These are phyloP conservation scores for Amazonetta brasiliensis DNA, from an alignment of 2,797 vertebrate species.

Conservation along the genomic window DNA sequence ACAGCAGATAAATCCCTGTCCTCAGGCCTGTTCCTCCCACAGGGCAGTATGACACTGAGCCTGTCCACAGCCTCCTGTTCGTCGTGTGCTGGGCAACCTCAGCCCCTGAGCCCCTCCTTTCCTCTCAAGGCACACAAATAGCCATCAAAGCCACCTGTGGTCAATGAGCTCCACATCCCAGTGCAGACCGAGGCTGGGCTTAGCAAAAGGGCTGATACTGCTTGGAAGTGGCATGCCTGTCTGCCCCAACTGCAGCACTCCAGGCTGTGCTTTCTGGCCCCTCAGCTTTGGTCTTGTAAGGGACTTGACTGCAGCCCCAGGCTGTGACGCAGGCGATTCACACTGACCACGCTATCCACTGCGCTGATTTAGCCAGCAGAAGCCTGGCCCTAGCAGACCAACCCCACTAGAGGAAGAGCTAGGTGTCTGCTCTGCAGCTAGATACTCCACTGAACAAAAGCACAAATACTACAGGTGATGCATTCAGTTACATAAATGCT, in stretches of 20 bases:
- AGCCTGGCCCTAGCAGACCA: neutral
- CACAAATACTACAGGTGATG: fast-evolving
- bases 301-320: neutral
- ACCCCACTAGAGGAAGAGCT: neutral
- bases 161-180: neutral
- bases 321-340: fast-evolving
- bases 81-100: neutral
- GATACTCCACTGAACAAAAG: neutral
- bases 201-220: neutral
- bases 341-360: neutral
- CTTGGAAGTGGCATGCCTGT: neutral
- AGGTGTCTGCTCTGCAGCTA: fast-evolving
- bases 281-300: neutral
- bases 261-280: neutral
- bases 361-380: neutral
- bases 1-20: neutral
- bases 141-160: neutral
- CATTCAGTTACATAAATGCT: neutral
- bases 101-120: neutral
- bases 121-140: neutral
- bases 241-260: neutral
- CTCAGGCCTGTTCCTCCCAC: neutral
- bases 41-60: fast-evolving
- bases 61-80: neutral
- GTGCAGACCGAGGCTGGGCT: neutral